These are phyloP conservation scores for Drosophila imparisetae DNA, from an alignment of 2,888 invertebrate species.

Conservation along the genomic window DNA sequence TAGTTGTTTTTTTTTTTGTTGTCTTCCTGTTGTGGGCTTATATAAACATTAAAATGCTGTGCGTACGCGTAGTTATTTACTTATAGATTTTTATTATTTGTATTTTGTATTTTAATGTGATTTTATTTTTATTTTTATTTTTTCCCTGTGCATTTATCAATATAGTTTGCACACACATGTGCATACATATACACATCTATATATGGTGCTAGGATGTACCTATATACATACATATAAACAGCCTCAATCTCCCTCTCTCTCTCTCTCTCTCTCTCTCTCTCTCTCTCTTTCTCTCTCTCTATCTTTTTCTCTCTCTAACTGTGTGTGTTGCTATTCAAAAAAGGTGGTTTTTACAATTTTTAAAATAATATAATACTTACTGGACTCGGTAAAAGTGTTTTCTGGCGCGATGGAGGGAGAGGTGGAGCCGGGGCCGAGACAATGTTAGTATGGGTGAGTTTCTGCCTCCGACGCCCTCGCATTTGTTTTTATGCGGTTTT, in stretches of 20 bases:
- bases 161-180: conserved; percentile 37
- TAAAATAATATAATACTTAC: conserved; percentile 72
- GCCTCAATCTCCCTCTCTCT: background rate
- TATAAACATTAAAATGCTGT: conserved; percentile 73
- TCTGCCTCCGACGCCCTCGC: conserved; percentile 44
- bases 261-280: background rate
- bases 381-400: conserved; percentile 27
- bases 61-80: conserved; percentile 65
- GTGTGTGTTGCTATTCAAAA: conserved; percentile 16
- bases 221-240: conserved; percentile 29
- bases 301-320: background rate
- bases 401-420: background rate
- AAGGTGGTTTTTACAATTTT: conserved; percentile 58
- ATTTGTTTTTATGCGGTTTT: conserved; percentile 23
- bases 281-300: background rate
- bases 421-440: background rate
- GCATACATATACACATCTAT: conserved; percentile 15
- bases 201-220: conserved; percentile 2
- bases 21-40: conserved; percentile 35
- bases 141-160: conserved; percentile 50
- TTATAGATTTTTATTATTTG: conserved; percentile 50
- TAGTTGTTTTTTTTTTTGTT: background rate
- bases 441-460: background rate
- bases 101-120: conserved; percentile 55
- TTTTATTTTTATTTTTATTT: conserved; percentile 15